phyloP scores from a whole-genome alignment of 2,797 vertebrate genomes.

The Leucoraja ocellata region DNA sequence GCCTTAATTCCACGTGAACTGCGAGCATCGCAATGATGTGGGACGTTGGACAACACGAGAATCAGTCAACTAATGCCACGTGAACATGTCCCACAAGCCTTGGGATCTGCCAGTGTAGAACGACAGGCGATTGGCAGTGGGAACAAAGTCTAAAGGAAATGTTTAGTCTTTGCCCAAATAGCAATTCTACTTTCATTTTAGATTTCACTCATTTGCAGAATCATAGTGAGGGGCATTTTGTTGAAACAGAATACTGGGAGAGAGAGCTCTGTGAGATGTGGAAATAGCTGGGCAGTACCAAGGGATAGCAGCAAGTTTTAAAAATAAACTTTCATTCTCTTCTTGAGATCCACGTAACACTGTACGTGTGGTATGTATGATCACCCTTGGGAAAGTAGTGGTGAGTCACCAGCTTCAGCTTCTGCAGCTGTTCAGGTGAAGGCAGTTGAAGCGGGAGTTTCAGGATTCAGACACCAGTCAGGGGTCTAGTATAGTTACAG shows the following conservation, averaged over 20 bases:
- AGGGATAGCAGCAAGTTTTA: background rate
- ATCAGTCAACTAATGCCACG: background rate
- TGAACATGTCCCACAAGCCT: background rate
- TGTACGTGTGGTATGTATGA: too few relatives aligned
- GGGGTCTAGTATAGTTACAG: too few relatives aligned
- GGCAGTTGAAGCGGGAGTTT: too few relatives aligned
- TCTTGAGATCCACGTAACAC: too few relatives aligned
- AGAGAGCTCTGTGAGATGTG: background rate
- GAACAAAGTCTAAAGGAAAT: background rate
- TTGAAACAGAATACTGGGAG: background rate
- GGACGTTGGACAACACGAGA: background rate
- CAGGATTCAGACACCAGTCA: too few relatives aligned
- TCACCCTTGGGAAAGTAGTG: too few relatives aligned
- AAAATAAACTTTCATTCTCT: too few relatives aligned
- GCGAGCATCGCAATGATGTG: constrained; percentile 12
- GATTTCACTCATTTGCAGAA: background rate
- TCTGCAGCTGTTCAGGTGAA: too few relatives aligned
- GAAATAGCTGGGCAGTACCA: background rate
- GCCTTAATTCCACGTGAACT: constrained; percentile 17
- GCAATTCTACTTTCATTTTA: background rate
- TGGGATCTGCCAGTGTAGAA: background rate
- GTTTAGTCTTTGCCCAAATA: background rate
- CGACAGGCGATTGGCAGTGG: background rate
- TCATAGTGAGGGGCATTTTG: background rate
- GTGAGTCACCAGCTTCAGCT: too few relatives aligned